A percentile compares a stretch with the other conserved stretches of the same genome.
Conservation (phyloP, 2,797 vertebrate species). For the Xyrichtys novacula region DNA sequence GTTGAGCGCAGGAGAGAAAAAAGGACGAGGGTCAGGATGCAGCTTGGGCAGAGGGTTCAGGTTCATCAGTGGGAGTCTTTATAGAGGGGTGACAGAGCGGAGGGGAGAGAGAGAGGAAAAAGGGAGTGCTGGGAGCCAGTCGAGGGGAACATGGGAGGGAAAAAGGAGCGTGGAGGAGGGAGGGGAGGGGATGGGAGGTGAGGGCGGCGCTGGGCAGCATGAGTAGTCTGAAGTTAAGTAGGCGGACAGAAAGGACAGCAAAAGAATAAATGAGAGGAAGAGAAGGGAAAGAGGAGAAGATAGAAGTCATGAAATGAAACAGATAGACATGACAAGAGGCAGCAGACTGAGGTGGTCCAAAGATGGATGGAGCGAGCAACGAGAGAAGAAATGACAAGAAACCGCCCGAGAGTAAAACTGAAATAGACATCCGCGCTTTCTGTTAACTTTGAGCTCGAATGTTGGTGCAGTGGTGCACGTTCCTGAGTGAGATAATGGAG, state of each 20-base stretch:
- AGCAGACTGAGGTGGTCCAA: neutral
- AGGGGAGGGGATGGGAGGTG: neutral
- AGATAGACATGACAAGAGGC: slow-evolving; percentile 40
- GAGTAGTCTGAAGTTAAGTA: slow-evolving; percentile 65
- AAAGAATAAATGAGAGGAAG: slow-evolving; percentile 44
- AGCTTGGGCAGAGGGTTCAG: slow-evolving; percentile 74
- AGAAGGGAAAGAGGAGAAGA: slow-evolving; percentile 30
- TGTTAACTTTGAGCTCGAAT: slow-evolving; percentile 18
- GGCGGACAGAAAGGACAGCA: slow-evolving; percentile 41
- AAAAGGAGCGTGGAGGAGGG: slow-evolving; percentile 42
- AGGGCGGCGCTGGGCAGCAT: slow-evolving; percentile 13
- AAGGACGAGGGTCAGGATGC: slow-evolving; percentile 71
- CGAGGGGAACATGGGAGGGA: slow-evolving; percentile 71
- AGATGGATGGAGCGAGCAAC: slow-evolving; percentile 26
- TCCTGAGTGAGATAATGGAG: slow-evolving; percentile 24
- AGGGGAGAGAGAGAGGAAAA: slow-evolving; percentile 72
- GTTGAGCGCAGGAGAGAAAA: slow-evolving; percentile 63
- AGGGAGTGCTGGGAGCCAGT: slow-evolving; percentile 68
- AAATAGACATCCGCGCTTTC: slow-evolving; percentile 17
- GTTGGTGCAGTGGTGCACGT: neutral
- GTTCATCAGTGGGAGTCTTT: slow-evolving; percentile 81
- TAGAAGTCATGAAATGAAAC: slow-evolving; percentile 46
- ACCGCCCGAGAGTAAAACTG: slow-evolving; percentile 4
- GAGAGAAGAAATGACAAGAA: slow-evolving; percentile 10
- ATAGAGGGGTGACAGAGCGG: slow-evolving; percentile 83